Conservation (phyloP, 2,888 invertebrate genomes). For the Fragum whitleyi region DNA sequence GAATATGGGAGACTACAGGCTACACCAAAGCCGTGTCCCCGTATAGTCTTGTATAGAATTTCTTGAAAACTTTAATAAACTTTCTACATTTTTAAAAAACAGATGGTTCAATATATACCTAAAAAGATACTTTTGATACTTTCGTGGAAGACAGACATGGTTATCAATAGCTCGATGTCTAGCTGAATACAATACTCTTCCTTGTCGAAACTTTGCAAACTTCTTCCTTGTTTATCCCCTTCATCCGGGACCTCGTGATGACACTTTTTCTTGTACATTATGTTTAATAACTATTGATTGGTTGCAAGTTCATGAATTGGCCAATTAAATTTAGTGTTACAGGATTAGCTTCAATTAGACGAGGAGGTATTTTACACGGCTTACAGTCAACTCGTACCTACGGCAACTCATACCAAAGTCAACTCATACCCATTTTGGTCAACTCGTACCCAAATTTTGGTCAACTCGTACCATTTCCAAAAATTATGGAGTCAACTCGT, state of each 20-base stretch:
- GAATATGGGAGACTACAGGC: too few species aligned
- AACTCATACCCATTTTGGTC: too few species aligned
- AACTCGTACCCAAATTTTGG: too few species aligned
- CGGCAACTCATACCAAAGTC: too few species aligned
- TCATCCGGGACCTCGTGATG: neutral
- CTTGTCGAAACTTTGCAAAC: neutral
- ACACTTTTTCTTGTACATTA: constrained; percentile 8
- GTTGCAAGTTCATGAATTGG: neutral
- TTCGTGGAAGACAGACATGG: constrained; percentile 40
- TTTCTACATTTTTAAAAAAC: too few species aligned
- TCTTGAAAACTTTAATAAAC: neutral
- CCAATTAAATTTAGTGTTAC: neutral
- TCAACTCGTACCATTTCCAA: too few species aligned
- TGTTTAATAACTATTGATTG: neutral
- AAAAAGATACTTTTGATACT: constrained; percentile 38
- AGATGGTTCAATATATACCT: constrained; percentile 5
- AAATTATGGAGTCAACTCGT: too few species aligned
- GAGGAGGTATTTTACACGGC: too few species aligned
- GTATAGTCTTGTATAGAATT: neutral
- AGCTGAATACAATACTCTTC: neutral
- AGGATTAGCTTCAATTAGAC: too few species aligned
- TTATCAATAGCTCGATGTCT: neutral
- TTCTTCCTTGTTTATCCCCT: constrained; percentile 12
- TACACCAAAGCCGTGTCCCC: too few species aligned
- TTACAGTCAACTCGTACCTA: too few species aligned